A percentile compares a stretch with the other conserved stretches of the same genome.
phyloP scores from a whole-genome alignment of 1,140 invertebrate species.

The Periplaneta americana region DNA sequence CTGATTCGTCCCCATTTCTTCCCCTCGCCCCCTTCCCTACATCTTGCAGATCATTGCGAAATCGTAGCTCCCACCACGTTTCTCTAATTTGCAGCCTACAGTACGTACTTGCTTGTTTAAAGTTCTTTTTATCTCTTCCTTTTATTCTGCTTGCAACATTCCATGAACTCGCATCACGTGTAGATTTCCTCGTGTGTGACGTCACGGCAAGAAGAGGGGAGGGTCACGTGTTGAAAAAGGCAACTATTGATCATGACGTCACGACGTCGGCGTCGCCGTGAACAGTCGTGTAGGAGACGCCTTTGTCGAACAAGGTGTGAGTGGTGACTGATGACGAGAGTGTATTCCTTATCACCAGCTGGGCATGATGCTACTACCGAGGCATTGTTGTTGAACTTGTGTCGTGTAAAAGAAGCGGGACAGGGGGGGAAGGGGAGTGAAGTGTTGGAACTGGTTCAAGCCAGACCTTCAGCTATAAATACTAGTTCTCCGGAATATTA shows the following conservation, averaged over 20 bases:
- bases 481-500: background rate
- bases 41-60: too few relatives aligned
- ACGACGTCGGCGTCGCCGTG: background rate
- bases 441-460: slow-evolving; percentile 1
- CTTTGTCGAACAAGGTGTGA: background rate
- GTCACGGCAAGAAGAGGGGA: background rate
- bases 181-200: too few relatives aligned
- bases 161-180: background rate
- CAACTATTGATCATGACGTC: background rate
- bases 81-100: too few relatives aligned
- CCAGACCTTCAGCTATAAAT: background rate
- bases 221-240: background rate
- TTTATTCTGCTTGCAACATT: background rate
- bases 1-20: too few relatives aligned
- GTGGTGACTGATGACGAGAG: background rate
- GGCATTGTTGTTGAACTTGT: slow-evolving; percentile 1
- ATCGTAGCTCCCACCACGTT: too few relatives aligned
- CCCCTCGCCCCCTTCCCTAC: too few relatives aligned
- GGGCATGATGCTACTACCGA: background rate
- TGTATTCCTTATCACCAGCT: background rate
- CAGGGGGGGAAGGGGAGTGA: slow-evolving; percentile 3
- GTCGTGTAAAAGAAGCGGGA: background rate
- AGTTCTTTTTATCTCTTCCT: background rate
- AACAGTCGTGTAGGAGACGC: background rate
- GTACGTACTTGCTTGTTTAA: background rate